phyloP scores from a whole-genome alignment of 2,113 vertebrate genomes.

The Ovis aries region DNA sequence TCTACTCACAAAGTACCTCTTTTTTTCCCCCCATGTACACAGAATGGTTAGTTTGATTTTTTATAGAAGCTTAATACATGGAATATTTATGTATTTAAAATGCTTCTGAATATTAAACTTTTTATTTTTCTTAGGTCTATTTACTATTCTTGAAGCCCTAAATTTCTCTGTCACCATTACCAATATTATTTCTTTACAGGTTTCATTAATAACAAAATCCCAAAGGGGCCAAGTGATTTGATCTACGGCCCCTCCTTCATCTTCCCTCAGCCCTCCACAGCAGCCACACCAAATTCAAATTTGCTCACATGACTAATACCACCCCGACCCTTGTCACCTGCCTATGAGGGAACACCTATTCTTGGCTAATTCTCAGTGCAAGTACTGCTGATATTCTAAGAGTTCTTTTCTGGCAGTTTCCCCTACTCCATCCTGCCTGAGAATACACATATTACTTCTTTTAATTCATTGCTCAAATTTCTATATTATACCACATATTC shows the following conservation, averaged over 20 bases:
- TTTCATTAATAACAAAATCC: background rate
- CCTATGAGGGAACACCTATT: background rate
- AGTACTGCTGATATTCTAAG: background rate
- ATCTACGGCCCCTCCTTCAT: accelerated
- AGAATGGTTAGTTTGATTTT: background rate
- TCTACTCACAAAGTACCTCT: background rate
- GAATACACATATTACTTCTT: background rate
- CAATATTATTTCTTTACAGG: background rate
- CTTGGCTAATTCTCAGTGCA: background rate
- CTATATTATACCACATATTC: background rate
- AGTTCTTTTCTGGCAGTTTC: background rate
- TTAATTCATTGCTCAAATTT: background rate
- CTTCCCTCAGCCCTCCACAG: background rate
- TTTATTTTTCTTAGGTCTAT: background rate
- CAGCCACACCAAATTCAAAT: background rate
- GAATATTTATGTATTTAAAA: background rate
- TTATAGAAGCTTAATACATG: background rate
- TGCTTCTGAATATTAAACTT: background rate
- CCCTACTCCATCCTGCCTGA: background rate
- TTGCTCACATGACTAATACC: background rate
- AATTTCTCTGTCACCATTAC: background rate
- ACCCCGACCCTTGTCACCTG: background rate
- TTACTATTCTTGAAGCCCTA: background rate
- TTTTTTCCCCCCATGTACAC: background rate
- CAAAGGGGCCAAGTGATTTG: background rate